These are phyloP conservation scores for Megalopta genalis DNA, from an alignment of 1,140 invertebrate species.

Conservation along the genomic window DNA sequence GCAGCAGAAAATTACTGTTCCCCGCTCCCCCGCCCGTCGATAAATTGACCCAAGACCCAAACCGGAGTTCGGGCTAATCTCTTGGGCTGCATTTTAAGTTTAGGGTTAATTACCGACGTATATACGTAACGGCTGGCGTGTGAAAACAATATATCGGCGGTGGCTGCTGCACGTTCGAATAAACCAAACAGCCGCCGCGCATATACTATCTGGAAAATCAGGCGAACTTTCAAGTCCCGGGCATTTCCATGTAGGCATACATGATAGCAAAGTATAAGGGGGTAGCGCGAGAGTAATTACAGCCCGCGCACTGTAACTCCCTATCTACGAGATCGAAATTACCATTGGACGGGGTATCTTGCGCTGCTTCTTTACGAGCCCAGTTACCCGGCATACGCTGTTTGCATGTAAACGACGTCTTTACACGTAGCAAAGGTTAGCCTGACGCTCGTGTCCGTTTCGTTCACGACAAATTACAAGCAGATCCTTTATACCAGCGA, in stretches of 20 bases:
- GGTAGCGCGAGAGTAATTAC: constrained; percentile 63
- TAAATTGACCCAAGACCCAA: constrained; percentile 11
- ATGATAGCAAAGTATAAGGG: constrained; percentile 61
- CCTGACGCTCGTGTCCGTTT: constrained; percentile 50
- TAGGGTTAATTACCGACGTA: constrained; percentile 9
- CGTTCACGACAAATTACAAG: constrained; percentile 57
- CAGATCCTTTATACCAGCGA: constrained; percentile 34
- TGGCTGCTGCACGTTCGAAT: constrained; percentile 21
- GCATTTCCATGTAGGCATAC: constrained; percentile 48
- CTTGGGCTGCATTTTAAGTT: constrained; percentile 21
- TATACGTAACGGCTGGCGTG: constrained; percentile 33
- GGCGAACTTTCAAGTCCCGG: constrained; percentile 51
- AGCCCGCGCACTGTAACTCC: constrained; percentile 63
- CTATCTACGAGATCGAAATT: constrained; percentile 70
- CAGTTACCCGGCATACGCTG: constrained; percentile 60
- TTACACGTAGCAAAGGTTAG: constrained; percentile 67
- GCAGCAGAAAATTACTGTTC: constrained; percentile 21
- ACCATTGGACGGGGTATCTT: constrained; percentile 67
- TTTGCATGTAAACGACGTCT: constrained; percentile 70
- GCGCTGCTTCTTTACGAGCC: constrained; percentile 68
- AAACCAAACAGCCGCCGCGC: constrained; percentile 12
- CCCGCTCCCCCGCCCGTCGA: too few species aligned
- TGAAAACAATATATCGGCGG: constrained; percentile 53
- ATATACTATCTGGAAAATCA: constrained; percentile 52
- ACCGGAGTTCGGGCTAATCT: background rate